phyloP scores from a whole-genome alignment of 2,797 vertebrate genomes.

The Cynodonichthys magdalenae region DNA sequence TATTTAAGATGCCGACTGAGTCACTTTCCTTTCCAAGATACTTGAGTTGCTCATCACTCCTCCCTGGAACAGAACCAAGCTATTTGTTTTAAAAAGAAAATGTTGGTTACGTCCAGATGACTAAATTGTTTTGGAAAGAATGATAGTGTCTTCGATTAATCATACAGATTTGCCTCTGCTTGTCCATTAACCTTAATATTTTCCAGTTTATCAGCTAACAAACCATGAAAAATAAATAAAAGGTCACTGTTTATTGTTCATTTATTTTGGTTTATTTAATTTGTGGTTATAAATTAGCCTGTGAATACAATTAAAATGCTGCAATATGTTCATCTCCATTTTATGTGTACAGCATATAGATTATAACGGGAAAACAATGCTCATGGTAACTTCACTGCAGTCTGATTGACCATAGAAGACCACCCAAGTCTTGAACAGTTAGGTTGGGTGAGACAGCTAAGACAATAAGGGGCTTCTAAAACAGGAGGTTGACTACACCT shows the following conservation, averaged over 20 bases:
- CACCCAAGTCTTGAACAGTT: constrained; percentile 28
- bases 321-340: not conserved
- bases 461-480: constrained; percentile 33
- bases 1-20: constrained; percentile 10
- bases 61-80: constrained; percentile 1
- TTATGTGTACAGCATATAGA: not conserved
- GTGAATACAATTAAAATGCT: not conserved
- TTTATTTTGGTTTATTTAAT: constrained; percentile 2
- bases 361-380: not conserved
- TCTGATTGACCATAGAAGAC: constrained; percentile 20
- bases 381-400: not conserved
- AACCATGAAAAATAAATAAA: not conserved
- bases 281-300: not conserved
- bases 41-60: constrained; percentile 23
- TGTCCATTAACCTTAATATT: constrained; percentile 3
- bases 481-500: constrained; percentile 38
- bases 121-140: constrained; percentile 13
- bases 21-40: constrained; percentile 3
- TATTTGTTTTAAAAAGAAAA: constrained; percentile 13
- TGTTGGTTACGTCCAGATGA: not conserved
- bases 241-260: not conserved
- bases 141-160: constrained; percentile 10
- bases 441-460: constrained; percentile 10
- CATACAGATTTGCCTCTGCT: not conserved
- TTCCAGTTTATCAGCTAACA: constrained; percentile 6